Conservation (phyloP, 1,140 invertebrate species). For the Eciton burchellii region DNA sequence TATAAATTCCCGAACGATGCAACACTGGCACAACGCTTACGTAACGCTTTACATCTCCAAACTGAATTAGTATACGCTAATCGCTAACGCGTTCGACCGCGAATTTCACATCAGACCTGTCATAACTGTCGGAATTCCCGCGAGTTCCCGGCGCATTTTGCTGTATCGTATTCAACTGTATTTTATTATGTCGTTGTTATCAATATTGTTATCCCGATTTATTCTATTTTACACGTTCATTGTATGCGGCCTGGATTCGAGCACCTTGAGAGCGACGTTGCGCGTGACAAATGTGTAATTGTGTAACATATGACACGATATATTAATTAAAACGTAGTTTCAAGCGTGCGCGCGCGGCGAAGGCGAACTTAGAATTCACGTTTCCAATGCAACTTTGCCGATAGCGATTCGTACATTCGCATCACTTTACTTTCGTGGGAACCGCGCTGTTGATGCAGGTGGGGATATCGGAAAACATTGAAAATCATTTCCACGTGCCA, state of each 20-base stretch:
- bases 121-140: not conserved
- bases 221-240: not conserved
- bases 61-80: not conserved
- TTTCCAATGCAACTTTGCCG: too few relatives aligned
- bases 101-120: slow-evolving; percentile 1
- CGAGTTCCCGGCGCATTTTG: not conserved
- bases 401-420: not conserved
- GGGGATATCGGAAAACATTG: not conserved
- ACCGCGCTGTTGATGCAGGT: not conserved
- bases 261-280: too few relatives aligned
- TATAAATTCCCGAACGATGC: not conserved
- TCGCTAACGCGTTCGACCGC: not conserved
- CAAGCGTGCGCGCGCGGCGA: too few relatives aligned
- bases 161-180: not conserved
- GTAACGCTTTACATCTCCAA: not conserved
- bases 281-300: too few relatives aligned
- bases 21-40: not conserved
- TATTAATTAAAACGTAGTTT: too few relatives aligned
- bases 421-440: not conserved
- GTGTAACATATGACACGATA: too few relatives aligned
- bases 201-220: not conserved
- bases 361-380: too few relatives aligned
- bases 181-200: slow-evolving; percentile 7
- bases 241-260: not conserved
- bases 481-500: slow-evolving; percentile 16